A percentile compares a stretch with the other conserved stretches of the same genome.
These are phyloP conservation scores for Tachysurus fulvidraco DNA, from an alignment of 2,113 vertebrate genomes.

Conservation along the genomic window DNA sequence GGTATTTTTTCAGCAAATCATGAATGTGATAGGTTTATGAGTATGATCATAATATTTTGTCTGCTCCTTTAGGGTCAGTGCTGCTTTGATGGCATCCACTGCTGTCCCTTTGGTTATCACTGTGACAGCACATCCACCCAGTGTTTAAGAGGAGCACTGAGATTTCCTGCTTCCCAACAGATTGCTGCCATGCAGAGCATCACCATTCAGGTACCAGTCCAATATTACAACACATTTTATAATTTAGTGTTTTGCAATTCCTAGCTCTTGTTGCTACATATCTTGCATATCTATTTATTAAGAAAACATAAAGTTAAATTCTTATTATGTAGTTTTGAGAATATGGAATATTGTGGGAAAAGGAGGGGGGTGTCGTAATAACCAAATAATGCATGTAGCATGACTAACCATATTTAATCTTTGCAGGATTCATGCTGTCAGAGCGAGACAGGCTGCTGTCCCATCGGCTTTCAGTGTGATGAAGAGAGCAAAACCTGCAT, in stretches of 20 bases:
- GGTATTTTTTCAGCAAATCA: constrained; percentile 33
- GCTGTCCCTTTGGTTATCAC: constrained; percentile 61
- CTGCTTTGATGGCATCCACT: constrained; percentile 65
- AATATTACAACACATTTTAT: neutral
- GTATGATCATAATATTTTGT: neutral
- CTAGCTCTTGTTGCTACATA: neutral
- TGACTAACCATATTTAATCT: neutral
- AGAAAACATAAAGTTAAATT: no score
- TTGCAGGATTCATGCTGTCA: constrained; percentile 39
- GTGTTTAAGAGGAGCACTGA: constrained; percentile 52
- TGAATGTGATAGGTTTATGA: neutral
- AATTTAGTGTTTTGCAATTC: neutral
- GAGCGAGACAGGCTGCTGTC: neutral
- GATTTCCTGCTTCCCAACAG: constrained; percentile 48
- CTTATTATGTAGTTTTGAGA: neutral
- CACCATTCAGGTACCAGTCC: constrained; percentile 36
- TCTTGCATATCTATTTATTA: neutral
- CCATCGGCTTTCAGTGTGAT: neutral
- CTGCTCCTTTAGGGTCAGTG: constrained; percentile 59
- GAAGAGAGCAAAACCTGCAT: constrained; percentile 19
- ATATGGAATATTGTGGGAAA: neutral
- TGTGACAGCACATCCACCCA: constrained; percentile 57
- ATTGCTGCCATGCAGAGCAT: constrained; percentile 39
- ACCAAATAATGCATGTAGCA: neutral
- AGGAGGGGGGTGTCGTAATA: neutral